Base-by-base conservation (phyloP, 2,113 vertebrate species). In the Prunella fulvescens region DNA sequence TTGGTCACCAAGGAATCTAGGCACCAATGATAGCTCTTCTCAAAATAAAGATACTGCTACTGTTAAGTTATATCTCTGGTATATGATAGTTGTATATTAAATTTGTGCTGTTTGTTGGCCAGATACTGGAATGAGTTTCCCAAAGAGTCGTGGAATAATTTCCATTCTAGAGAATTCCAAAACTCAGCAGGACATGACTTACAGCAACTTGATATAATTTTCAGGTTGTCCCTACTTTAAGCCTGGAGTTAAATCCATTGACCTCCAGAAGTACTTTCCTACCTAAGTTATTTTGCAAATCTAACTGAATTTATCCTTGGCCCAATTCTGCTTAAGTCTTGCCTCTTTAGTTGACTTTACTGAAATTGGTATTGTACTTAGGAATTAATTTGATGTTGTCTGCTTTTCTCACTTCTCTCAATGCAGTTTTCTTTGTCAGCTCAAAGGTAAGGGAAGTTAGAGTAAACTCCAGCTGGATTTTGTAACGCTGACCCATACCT, bases 401-500 rank as follows among this genome's bases (percentile, higher is more conserved):
- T 85, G 39, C 22, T 89, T 85, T 90, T 60, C 11, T 72, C 1
- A 2, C 71, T 87, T 67, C 19, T 66, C 28, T 20, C 37, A 64
- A 13, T 28, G 42, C 10, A 18, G 10, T 71, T 67, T 84, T 65
- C 16, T 81, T 31, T 72, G 24, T 67, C 62, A 85, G 19, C 3
- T 72, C 31, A 48, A 40, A 72, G 15, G 5, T 67, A 86, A 86
- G 33, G 51, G 37, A 80, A 64, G 14, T 23, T 69, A 64, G 17
- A 39, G 23, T 40, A 18, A 93, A 18, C 15, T 79, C 22, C 15
- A 42, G 13, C 10, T 23, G 28, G 19, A 50, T 53, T 64, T 76
- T 3, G 0, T 51, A 50, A 31, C 1, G 4, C 24, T 80, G 40
- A 5, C 7, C 19, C 4, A 1, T 60, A 45, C 9, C 13, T 76